phyloP scores from a whole-genome alignment of 2,797 vertebrate species.

The Apogon hyalosoma region DNA sequence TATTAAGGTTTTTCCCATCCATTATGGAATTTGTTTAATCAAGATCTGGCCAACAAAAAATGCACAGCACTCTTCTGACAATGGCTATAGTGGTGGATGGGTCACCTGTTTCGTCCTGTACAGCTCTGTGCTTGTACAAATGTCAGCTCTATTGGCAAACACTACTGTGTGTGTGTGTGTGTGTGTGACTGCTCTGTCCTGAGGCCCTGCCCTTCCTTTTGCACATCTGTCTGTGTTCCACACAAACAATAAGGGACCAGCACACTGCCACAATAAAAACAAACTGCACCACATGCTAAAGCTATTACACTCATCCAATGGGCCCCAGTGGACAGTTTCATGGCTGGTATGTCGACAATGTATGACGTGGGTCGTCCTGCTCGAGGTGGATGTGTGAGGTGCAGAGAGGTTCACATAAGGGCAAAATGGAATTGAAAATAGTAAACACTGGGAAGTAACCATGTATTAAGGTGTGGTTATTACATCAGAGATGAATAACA shows the following conservation, averaged over 20 bases:
- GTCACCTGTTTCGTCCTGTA: constrained; percentile 60
- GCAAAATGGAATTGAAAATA: constrained; percentile 44
- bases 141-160: constrained; percentile 8
- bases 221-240: constrained; percentile 45
- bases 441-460: constrained; percentile 34
- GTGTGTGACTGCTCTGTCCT: constrained; percentile 3
- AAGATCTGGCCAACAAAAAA: constrained; percentile 26
- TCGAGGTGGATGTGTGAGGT: constrained; percentile 31
- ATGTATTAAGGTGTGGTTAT: constrained; percentile 45
- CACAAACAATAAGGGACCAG: constrained; percentile 63
- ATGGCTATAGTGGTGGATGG: constrained; percentile 29
- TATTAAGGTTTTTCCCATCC: constrained; percentile 1
- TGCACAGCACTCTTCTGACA: constrained; percentile 10
- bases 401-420: constrained; percentile 57
- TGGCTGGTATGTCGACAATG: constrained; percentile 63
- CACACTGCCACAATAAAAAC: constrained; percentile 49
- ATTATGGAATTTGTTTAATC: constrained; percentile 25
- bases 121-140: constrained; percentile 38
- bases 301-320: constrained; percentile 62
- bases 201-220: constrained; percentile 50
- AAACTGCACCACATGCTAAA: constrained; percentile 64
- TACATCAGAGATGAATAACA: constrained; percentile 47
- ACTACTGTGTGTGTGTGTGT: constrained; percentile 2
- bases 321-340: constrained; percentile 63
- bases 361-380: constrained; percentile 56